A percentile compares a stretch with the other conserved stretches of the same genome.
phyloP scores from a whole-genome alignment of 2,888 invertebrate species.

The Microchrysa polita region DNA sequence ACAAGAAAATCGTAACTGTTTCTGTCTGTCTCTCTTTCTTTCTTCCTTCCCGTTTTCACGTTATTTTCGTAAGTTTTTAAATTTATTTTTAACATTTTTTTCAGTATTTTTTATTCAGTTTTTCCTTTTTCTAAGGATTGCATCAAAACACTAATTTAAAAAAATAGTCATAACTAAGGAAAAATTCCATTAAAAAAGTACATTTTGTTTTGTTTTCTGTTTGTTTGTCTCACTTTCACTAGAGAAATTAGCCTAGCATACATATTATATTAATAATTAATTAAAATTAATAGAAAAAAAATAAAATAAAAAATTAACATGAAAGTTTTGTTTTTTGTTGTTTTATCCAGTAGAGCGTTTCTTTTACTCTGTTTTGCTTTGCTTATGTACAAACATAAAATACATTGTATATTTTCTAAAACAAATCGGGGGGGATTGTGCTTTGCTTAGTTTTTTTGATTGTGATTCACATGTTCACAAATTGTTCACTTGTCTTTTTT shows the following conservation, averaged over 20 bases:
- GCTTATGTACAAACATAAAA: slow-evolving; percentile 41
- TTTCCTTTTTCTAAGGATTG: slow-evolving; percentile 32
- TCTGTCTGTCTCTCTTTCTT: too few relatives aligned
- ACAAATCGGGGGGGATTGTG: neutral
- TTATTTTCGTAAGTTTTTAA: too few relatives aligned
- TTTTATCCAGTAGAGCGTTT: neutral
- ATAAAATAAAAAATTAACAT: slow-evolving; percentile 31
- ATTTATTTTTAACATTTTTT: slow-evolving; percentile 12
- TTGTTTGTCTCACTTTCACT: too few relatives aligned
- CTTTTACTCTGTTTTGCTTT: too few relatives aligned
- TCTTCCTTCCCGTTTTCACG: too few relatives aligned
- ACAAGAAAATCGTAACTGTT: neutral
- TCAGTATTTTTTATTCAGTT: slow-evolving; percentile 10
- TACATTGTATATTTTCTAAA: slow-evolving; percentile 35
- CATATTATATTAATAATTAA: slow-evolving; percentile 28
- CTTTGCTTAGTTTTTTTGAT: neutral
- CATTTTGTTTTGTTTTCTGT: neutral
- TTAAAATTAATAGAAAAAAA: slow-evolving; percentile 16
- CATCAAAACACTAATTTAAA: slow-evolving; percentile 15
- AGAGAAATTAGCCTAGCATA: slow-evolving; percentile 34
- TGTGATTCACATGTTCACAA: too few relatives aligned
- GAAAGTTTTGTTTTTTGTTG: slow-evolving; percentile 13
- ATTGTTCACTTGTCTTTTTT: too few relatives aligned
- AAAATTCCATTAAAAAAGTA: neutral
- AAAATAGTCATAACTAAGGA: neutral